Evolutionary conservation across 2,888 invertebrate genomes (phyloP), one percentile per base, ranked within the genome.

Genomic region (Notodonta dromedarius): DNA sequence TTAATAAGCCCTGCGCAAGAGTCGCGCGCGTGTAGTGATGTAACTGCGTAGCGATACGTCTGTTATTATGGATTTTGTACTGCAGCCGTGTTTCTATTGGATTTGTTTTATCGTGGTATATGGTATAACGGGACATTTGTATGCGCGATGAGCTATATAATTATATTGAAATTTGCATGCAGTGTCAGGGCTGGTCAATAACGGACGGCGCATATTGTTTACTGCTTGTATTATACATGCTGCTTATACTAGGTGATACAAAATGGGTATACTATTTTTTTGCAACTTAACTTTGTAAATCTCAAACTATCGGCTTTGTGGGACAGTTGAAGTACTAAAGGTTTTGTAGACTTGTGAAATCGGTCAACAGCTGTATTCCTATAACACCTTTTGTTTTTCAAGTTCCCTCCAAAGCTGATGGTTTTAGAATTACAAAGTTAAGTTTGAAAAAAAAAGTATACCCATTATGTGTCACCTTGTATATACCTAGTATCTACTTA

Each of bases 1-100:
- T 89, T 89, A 88, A 90, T 91, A 91, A 82, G 79, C 84, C 69
- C 81, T 78, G 85, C 87, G 88, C 89, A 85, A 78, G 80, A 85
- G 83, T 63, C 77, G 83, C 78, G 84, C 88, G 88, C 90, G 90
- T 89, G 90, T 82, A 87, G 72, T 88, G 86, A 87, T 86, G 82
- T 82, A 85, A 87, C 85, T 84, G 79, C 80, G 88, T 83, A 83
- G 80, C 79, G 69, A 73, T 81, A 82, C 73, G 72, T 61, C 66
- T 77, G 76, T 79, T 77, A 77, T 78, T 76, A 80, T 73, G 56
- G 44, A 42, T 56, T 56, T 56, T 56, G 56, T 56, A 56, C 56
- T 56, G 56, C 24, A 56, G 24, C 16, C 54, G 54, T 44, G 42
- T 56, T 40, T 39, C 56, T 44, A 56, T 56, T 70, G 72, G 72